These are phyloP conservation scores for Thecocarcelia acutangulata DNA, from an alignment of 2,888 invertebrate genomes.

Conservation along the genomic window DNA sequence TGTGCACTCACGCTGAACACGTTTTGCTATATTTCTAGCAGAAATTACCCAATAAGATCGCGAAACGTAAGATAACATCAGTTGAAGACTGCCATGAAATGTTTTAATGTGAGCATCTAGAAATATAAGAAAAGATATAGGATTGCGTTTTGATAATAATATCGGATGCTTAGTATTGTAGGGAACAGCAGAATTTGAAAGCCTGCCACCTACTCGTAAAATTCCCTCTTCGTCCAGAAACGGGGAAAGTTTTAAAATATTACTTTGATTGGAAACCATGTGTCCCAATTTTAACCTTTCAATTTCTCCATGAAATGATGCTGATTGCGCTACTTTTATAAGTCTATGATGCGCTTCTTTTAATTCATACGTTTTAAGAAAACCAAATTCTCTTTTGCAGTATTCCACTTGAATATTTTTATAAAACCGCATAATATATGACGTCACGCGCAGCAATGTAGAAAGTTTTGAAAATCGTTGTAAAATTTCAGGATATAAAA, in stretches of 20 bases:
- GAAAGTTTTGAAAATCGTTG: conserved; percentile 9
- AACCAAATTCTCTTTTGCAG: conserved; percentile 16
- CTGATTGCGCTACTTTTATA: conserved; percentile 14
- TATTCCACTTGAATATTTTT: conserved; percentile 8
- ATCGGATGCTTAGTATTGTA: conserved; percentile 6
- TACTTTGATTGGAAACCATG: conserved; percentile 1
- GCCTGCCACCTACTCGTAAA: conserved; percentile 12
- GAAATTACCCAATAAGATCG: not conserved
- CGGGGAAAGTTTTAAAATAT: conserved; percentile 11
- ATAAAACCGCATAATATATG: conserved; percentile 14
- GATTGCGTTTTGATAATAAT: conserved; percentile 2
- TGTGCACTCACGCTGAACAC: conserved; percentile 14
- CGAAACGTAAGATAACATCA: conserved; percentile 9
- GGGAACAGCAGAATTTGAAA: not conserved
- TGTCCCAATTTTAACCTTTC: not conserved
- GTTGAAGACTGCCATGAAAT: conserved; percentile 18
- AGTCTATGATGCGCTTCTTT: not conserved
- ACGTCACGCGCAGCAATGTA: conserved; percentile 2
- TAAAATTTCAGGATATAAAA: not conserved
- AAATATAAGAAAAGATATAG: conserved; percentile 10
- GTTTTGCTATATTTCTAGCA: conserved; percentile 3
- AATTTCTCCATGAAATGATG: conserved; percentile 23
- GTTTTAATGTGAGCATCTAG: conserved; percentile 3
- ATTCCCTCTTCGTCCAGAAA: conserved; percentile 22
- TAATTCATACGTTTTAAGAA: conserved; percentile 28